Conservation (phyloP, 2,888 invertebrate species). For the Unio delphinus region DNA sequence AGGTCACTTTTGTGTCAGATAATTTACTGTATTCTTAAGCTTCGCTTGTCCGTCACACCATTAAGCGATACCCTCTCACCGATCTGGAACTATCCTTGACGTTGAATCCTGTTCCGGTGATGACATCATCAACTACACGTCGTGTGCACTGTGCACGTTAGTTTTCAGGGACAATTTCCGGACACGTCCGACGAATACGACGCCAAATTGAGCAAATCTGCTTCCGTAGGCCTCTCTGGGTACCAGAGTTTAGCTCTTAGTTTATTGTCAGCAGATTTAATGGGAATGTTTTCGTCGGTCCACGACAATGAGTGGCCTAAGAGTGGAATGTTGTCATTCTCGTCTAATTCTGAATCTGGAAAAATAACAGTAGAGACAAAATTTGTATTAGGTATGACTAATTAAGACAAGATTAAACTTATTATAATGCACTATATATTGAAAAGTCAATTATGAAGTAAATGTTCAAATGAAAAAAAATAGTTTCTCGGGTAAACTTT, state of each 20-base stretch:
- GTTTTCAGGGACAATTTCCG: too few species aligned
- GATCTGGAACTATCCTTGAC: not conserved
- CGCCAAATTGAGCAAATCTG: conserved; percentile 53
- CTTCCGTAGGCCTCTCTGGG: conserved; percentile 73
- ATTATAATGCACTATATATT: too few species aligned
- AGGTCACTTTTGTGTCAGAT: too few species aligned
- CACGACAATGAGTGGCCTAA: conserved; percentile 88
- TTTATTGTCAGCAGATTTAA: conserved; percentile 81
- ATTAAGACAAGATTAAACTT: not conserved
- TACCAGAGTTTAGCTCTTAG: conserved; percentile 94
- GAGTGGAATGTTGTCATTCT: conserved; percentile 19
- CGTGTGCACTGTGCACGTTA: too few species aligned
- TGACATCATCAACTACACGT: not conserved
- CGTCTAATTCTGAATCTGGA: conserved; percentile 28
- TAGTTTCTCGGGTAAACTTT: too few species aligned
- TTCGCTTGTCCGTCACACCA: not conserved
- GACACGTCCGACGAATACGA: conserved; percentile 26
- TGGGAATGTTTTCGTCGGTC: conserved; percentile 79
- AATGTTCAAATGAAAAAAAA: too few species aligned
- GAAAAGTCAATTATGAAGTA: too few species aligned
- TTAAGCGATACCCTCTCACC: not conserved
- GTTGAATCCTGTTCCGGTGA: not conserved
- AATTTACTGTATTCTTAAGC: too few species aligned
- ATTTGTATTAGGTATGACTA: too few species aligned
- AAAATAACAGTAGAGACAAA: conserved; percentile 1